These are phyloP conservation scores for Drosophila insularis DNA, from an alignment of 1,140 invertebrate genomes.

Conservation along the genomic window DNA sequence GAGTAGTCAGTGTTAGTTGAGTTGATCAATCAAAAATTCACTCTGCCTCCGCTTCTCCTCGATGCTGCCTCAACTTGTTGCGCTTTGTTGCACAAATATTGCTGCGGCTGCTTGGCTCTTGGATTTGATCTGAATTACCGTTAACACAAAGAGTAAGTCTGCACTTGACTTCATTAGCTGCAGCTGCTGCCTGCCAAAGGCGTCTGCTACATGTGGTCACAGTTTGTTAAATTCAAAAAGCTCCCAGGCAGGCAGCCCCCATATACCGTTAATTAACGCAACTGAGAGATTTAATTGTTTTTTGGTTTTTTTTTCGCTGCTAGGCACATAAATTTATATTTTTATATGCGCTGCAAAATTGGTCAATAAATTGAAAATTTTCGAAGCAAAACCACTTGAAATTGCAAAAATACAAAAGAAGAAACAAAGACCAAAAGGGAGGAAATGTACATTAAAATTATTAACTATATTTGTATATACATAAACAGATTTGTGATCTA, in stretches of 20 bases:
- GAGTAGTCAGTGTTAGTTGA: slow-evolving; percentile 16
- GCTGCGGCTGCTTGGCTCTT: slow-evolving; percentile 16
- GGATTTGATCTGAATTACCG: slow-evolving; percentile 16
- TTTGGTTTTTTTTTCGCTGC: slow-evolving; percentile 47
- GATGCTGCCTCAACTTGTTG: slow-evolving; percentile 64
- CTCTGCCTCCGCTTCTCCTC: neutral
- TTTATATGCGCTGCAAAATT: slow-evolving; percentile 19
- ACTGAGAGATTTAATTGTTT: slow-evolving; percentile 60
- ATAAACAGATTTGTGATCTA: no score
- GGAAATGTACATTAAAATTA: no score
- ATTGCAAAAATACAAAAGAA: slow-evolving; percentile 6
- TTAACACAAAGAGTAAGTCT: slow-evolving; percentile 31
- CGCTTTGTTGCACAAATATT: slow-evolving; percentile 49
- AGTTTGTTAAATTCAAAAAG: slow-evolving; percentile 62
- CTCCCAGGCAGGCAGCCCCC: slow-evolving; percentile 14
- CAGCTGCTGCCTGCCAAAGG: slow-evolving; percentile 1
- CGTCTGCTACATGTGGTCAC: slow-evolving; percentile 52
- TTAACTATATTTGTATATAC: no score
- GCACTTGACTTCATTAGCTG: slow-evolving; percentile 72
- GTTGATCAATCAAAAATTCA: slow-evolving; percentile 67
- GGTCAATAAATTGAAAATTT: slow-evolving; percentile 31
- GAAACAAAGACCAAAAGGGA: neutral
- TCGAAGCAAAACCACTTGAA: slow-evolving; percentile 53
- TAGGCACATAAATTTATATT: neutral
- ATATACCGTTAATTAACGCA: slow-evolving; percentile 68